Percentiles rank a stretch among this genome's conserved stretches.
Conservation (phyloP, 2,797 vertebrate species). For the Argentina silus region DNA sequence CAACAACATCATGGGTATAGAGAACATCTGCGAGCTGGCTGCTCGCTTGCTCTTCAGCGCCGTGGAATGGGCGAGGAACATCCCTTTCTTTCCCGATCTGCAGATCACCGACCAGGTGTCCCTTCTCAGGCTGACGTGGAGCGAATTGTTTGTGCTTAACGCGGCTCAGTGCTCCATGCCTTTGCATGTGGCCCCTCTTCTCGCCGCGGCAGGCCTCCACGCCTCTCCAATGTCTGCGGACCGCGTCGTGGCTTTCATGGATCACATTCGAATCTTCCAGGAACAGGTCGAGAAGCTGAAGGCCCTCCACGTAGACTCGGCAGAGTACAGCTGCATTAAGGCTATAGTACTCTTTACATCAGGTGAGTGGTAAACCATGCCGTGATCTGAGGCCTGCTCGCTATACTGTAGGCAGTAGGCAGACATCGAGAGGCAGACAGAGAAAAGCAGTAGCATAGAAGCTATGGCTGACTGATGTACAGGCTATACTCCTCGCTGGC, state of each 20-base stretch:
- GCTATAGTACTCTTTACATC: conserved; percentile 98
- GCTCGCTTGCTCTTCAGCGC: conserved; percentile 98
- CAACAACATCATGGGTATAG: conserved; percentile 94
- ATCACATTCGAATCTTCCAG: conserved; percentile 99
- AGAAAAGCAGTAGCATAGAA: conserved; percentile 38
- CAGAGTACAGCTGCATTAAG: conserved; percentile 99
- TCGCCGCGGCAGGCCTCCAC: conserved; percentile 96
- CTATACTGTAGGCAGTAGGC: not conserved
- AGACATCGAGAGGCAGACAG: conserved; percentile 27
- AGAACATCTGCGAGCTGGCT: conserved; percentile 98
- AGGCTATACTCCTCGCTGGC: conserved; percentile 56
- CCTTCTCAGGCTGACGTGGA: conserved; percentile 96
- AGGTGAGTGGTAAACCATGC: conserved; percentile 84
- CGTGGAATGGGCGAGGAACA: conserved; percentile 99
- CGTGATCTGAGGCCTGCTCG: conserved; percentile 55
- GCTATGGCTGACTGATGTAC: conserved; percentile 18
- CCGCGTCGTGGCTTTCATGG: conserved; percentile 99
- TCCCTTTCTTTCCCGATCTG: conserved; percentile 98
- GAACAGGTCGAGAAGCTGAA: conserved; percentile 99
- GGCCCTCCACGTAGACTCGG: conserved; percentile 96
- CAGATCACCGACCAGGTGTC: conserved; percentile 99
- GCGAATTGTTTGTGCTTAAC: conserved; percentile 98
- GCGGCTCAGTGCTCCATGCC: conserved; percentile 99
- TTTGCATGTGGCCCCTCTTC: conserved; percentile 94
- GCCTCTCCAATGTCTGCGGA: conserved; percentile 98